Evolutionary conservation across 1,140 invertebrate species (phyloP), one percentile per base, ranked within the genome.

Genomic region (Lepidostoma basale): DNA sequence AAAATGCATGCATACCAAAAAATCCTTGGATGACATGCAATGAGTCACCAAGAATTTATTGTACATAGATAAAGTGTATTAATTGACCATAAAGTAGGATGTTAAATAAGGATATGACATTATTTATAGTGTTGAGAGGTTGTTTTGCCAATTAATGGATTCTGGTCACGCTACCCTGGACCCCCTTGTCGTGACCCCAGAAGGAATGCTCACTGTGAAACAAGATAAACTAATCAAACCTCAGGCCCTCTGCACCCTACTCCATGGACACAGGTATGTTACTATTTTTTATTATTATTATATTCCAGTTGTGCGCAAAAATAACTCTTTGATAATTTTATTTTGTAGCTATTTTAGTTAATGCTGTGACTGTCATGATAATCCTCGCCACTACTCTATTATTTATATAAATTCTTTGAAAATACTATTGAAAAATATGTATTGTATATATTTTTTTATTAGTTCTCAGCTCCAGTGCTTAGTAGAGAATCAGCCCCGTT

Each of bases 161-260:
- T 90, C 90, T 64, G 89, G 89, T 44, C 89, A 94, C 82, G 89
- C 91, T 63, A 92, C 93, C 56, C 82, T 96, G 70, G 91, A 95
- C 81, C 94, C 94, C 18, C 79, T 90, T 58, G 85, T 91, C 52
- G 81, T 92, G 47, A 90, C 88, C 66, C 76, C 83, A 33, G 86
- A 89, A 77, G 90, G 88, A 69, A 86, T 88, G 64, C 84, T 95
- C 70, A 91, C 90, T 44, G 86, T 95, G 42, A 87, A 85, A 74
- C 88, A 92, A 76, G 90, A 95, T 67, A 88, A 90, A 79, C 83
- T 94, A 42, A 84, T 85, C 75, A 88, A 90, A 71, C 90, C 92
- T 56, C 88, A 91, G 75, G 85, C 89, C 71, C 82, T 96, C 12
- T 93, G 91, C 75, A 91, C 90, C 42, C 83, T 96, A 72, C 86